Evolutionary conservation across 2,888 invertebrate species (phyloP).

Genomic region (Cacoxenus indagator): DNA sequence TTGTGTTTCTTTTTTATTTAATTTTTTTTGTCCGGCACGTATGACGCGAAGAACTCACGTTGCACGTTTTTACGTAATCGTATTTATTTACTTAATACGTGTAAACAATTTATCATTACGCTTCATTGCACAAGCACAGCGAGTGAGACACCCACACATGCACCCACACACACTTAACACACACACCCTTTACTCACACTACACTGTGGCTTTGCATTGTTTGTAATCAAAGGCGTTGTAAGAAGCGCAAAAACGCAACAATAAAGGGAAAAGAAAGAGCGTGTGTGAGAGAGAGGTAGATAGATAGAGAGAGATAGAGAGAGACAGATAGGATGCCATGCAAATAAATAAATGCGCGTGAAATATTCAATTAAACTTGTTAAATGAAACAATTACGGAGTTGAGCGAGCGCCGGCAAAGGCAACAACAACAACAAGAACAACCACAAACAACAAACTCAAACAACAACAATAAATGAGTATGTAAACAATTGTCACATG

Average conservation of each 20-base stretch:
- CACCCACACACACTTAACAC: neutral
- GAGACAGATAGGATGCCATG: too few species aligned
- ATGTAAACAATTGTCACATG: conserved; percentile 24
- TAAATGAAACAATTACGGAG: conserved; percentile 55
- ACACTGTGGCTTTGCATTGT: neutral
- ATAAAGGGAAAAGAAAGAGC: neutral
- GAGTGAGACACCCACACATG: neutral
- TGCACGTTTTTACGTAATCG: conserved; percentile 32
- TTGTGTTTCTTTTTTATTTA: neutral
- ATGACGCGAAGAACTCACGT: conserved; percentile 29
- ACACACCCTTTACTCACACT: neutral
- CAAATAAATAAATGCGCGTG: neutral
- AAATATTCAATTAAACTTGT: conserved; percentile 43
- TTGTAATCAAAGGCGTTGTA: neutral
- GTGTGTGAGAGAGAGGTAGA: too few species aligned
- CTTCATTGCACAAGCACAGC: conserved; percentile 11
- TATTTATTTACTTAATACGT: conserved; percentile 52
- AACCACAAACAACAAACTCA: conserved; percentile 44
- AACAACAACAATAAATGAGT: conserved; percentile 41
- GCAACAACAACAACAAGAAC: conserved; percentile 25
- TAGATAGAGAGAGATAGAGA: too few species aligned
- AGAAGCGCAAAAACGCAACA: neutral
- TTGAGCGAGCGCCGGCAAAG: conserved; percentile 33
- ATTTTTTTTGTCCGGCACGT: neutral
- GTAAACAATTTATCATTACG: conserved; percentile 51